phyloP scores from a whole-genome alignment of 2,113 vertebrate species.

The Microcebus tavaratra region DNA sequence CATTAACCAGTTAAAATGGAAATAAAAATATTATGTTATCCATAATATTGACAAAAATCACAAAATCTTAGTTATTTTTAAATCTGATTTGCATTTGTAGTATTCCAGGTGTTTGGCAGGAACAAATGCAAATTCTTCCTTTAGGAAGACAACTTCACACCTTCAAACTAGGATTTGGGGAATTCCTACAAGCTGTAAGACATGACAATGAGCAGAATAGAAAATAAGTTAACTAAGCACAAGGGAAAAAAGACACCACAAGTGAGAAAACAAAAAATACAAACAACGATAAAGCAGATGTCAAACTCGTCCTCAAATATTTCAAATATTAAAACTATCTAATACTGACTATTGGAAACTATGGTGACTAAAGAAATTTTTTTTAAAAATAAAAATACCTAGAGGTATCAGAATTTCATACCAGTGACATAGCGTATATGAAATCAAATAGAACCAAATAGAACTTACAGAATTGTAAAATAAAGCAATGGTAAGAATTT shows the following conservation, averaged over 20 bases:
- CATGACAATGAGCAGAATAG: not conserved
- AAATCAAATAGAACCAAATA: not conserved
- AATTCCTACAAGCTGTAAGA: not conserved
- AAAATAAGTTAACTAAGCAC: not conserved
- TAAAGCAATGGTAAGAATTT: not conserved
- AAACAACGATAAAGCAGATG: not conserved
- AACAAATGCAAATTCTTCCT: slow-evolving; percentile 9
- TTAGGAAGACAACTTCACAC: not conserved
- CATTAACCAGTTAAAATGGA: not conserved
- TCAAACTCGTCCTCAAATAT: not conserved
- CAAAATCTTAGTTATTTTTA: not conserved
- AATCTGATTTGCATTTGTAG: not conserved
- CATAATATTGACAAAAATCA: not conserved
- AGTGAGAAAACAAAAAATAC: not conserved
- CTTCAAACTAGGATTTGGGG: not conserved
- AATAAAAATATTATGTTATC: not conserved
- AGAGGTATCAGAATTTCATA: too few species aligned
- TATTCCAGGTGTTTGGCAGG: not conserved
- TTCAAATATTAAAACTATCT: not conserved
- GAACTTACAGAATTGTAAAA: not conserved
- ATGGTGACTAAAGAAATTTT: not conserved
- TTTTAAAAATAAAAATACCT: not conserved
- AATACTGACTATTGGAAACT: not conserved
- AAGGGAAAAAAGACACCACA: not conserved
- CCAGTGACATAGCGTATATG: not conserved